Percentiles rank a stretch among this genome's conserved stretches.
Evolutionary conservation across 2,888 invertebrate species (phyloP).

Genomic region (Tanypteryx hageni): DNA sequence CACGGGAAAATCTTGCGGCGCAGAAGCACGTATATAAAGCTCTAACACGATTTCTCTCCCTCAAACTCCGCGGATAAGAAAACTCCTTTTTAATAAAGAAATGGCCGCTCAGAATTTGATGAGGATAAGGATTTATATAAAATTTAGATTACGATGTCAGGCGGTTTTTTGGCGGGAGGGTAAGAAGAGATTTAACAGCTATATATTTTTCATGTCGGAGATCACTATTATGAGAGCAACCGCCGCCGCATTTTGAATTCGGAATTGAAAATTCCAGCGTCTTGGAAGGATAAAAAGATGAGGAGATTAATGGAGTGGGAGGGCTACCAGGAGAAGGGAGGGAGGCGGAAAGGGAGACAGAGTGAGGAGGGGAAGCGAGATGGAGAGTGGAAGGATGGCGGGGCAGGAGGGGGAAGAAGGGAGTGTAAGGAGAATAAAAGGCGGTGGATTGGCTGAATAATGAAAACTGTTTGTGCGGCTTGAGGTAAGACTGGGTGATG

Average conservation of each 20-base stretch:
- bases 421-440: conserved; percentile 8
- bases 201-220: conserved; percentile 52
- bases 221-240: conserved; percentile 61
- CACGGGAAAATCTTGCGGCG: neutral
- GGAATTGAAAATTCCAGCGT: conserved; percentile 63
- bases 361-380: neutral
- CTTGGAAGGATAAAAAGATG: conserved; percentile 53
- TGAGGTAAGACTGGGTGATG: neutral
- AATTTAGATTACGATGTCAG: conserved; percentile 43
- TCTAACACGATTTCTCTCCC: neutral
- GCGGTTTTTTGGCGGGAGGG: neutral
- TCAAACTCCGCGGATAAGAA: neutral
- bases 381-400: neutral
- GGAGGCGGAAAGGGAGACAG: neutral
- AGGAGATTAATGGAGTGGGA: conserved; percentile 55
- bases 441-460: conserved; percentile 54
- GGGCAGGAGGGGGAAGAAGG: neutral
- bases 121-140: conserved; percentile 50
- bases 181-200: neutral
- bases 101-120: conserved; percentile 48
- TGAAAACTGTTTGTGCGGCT: conserved; percentile 56
- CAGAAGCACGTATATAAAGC: neutral
- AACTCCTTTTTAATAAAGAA: neutral
- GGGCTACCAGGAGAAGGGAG: neutral
- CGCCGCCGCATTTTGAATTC: conserved; percentile 57